Conservation (phyloP, 2,888 invertebrate species). For the Amaurobius ferox region DNA sequence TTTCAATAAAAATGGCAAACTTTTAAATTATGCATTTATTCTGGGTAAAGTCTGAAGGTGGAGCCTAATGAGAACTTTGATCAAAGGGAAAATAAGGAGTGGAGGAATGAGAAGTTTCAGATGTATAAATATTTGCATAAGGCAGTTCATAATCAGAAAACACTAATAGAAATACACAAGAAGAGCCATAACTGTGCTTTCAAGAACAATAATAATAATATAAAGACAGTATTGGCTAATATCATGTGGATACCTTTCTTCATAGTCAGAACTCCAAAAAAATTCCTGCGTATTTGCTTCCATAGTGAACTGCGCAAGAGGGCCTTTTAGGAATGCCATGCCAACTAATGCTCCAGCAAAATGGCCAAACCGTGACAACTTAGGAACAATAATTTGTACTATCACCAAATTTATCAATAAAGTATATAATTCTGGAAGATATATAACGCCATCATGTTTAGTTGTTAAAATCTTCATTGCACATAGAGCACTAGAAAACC, state of each 20-base stretch:
- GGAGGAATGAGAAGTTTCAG: background rate
- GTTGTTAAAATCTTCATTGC: constrained; percentile 81
- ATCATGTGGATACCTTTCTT: background rate
- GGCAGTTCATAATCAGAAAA: constrained; percentile 22
- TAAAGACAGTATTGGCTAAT: too few species aligned
- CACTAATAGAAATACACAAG: too few species aligned
- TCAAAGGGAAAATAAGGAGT: constrained; percentile 53
- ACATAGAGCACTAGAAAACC: constrained; percentile 83
- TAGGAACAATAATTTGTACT: constrained; percentile 82
- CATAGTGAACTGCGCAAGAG: constrained; percentile 76
- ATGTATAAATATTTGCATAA: constrained; percentile 5
- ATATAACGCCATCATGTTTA: constrained; percentile 60
- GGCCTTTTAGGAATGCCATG: constrained; percentile 80
- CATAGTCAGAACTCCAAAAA: background rate
- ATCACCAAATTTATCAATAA: constrained; percentile 82
- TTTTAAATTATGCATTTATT: constrained; percentile 24
- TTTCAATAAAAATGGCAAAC: background rate
- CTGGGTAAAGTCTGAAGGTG: constrained; percentile 45
- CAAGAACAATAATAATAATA: too few species aligned
- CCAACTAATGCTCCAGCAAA: constrained; percentile 83
- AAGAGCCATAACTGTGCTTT: too few species aligned
- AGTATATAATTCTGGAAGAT: constrained; percentile 59
- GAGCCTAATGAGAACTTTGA: background rate
- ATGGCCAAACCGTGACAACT: constrained; percentile 83
- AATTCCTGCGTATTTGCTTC: constrained; percentile 44